A percentile compares a stretch with the other conserved stretches of the same genome.
Evolutionary conservation across 2,797 vertebrate species (phyloP).

Genomic region (Acipenser transmontanus): DNA sequence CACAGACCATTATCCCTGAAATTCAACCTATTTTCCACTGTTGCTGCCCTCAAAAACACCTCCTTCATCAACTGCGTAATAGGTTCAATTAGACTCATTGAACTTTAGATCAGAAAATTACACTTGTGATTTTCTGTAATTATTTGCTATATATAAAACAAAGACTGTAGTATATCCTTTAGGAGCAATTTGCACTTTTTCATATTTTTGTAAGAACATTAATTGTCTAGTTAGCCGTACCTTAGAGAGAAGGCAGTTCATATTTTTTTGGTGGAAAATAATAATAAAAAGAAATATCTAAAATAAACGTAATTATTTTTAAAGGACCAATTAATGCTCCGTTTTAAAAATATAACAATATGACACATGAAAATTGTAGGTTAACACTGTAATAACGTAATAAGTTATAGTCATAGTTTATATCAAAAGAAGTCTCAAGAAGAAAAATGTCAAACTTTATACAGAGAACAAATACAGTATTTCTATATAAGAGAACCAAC

Average conservation of each 20-base stretch:
- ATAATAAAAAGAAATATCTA: no score
- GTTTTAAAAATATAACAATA: no score
- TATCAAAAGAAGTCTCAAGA: no score
- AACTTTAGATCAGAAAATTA: constrained; percentile 69
- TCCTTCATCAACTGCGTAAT: constrained; percentile 59
- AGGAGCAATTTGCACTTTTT: constrained; percentile 1
- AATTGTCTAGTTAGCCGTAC: constrained; percentile 1
- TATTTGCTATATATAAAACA: constrained; percentile 12
- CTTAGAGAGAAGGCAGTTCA: background rate
- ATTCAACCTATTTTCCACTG: background rate
- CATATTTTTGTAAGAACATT: constrained; percentile 5
- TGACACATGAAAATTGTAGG: no score
- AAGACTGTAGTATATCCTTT: constrained; percentile 10
- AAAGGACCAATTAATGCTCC: background rate
- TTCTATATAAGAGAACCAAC: no score
- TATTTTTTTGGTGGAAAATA: no score
- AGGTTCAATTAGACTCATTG: constrained; percentile 73
- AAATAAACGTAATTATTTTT: constrained; percentile 1
- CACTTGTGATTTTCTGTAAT: constrained; percentile 55
- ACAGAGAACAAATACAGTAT: no score
- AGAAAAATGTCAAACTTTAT: no score
- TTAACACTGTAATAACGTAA: no score
- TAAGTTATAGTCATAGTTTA: no score
- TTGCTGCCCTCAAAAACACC: constrained; percentile 43
- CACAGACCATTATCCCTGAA: constrained; percentile 2